Base-by-base conservation (phyloP, 2,113 vertebrate species). In the Campylomormyrus tamandua region DNA sequence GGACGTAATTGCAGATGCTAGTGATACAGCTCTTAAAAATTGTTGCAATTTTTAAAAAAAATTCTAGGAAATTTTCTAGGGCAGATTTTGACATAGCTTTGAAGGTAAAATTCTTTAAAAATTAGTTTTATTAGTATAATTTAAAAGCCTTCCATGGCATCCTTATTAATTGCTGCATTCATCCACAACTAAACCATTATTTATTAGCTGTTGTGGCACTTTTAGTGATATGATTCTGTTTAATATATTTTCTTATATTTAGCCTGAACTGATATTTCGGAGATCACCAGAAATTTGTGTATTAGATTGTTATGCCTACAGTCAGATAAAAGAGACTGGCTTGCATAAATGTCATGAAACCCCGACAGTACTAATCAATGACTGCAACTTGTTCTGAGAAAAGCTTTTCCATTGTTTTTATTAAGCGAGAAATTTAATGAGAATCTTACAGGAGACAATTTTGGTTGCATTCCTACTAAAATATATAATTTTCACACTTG, bases 401-500 rank as follows among this genome's bases (percentile, higher is more conserved):
- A 31, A 42, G 3, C 35, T 39, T 53, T 87, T 87, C 31, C 48
- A 1, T 87, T 87, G n/a, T 70, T 87, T 50, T 31, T n/a, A 87
- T 50, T 49, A 88, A 50, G 21, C 11, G 31, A 77, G 42, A 58
- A 91, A 89, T 83, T 90, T 90, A 19, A 91, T 87, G 70, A 66
- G 85, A 90, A 89, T 56, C 83, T 62, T 80, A 88, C 80, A 27
- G 87, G 31, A 87, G 83, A 58, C 74, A 89, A 89, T 5, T 48
- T 80, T 5, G 5, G 50, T 21, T 31, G 8, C 35, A 77, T 89
- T 90, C 70, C 46, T 66, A 52, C 88, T 90, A 87, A 88, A 89
- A 90, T 91, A 91, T 90, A 56, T 39, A 91, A 89, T 91, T 90
- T 74, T 84, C 46, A 77, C 56, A 24, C 70, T 90, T 92, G 70